These are phyloP conservation scores for Coenobita brevimanus DNA, from an alignment of 1,140 invertebrate genomes.

Conservation along the genomic window DNA sequence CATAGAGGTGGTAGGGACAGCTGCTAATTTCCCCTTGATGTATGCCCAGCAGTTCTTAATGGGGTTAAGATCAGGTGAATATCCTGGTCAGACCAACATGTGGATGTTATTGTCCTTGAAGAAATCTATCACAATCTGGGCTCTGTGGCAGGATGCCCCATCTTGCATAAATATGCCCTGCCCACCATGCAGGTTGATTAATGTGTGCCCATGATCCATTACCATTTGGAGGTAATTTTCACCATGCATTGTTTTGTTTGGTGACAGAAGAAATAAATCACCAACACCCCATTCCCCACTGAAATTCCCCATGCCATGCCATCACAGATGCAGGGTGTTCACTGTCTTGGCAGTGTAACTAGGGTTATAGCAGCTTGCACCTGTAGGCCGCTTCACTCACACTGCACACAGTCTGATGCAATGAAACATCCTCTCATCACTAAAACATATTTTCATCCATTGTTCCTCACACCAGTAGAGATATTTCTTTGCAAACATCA, in stretches of 20 bases:
- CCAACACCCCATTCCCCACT: no score
- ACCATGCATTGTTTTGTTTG: not conserved
- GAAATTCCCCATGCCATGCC: no score
- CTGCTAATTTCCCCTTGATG: not conserved
- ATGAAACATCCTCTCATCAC: not conserved
- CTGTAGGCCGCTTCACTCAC: not conserved
- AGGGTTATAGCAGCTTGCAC: not conserved
- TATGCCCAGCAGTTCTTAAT: not conserved
- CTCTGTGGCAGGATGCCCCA: not conserved
- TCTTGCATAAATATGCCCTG: not conserved
- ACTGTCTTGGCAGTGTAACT: no score
- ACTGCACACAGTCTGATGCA: not conserved
- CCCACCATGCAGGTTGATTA: not conserved
- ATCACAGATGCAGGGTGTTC: no score
- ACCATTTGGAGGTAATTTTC: not conserved
- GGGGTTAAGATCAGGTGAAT: conserved; percentile 9
- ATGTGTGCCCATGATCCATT: not conserved
- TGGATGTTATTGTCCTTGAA: not conserved
- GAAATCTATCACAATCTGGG: not conserved
- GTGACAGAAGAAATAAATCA: no score
- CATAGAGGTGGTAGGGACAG: no score
- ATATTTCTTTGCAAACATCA: conserved; percentile 1
- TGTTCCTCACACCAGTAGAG: not conserved
- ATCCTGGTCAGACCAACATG: not conserved
- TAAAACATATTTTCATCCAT: not conserved